Evolutionary conservation across 2,797 vertebrate species (phyloP).

Genomic region (Geotrypetes seraphini): DNA sequence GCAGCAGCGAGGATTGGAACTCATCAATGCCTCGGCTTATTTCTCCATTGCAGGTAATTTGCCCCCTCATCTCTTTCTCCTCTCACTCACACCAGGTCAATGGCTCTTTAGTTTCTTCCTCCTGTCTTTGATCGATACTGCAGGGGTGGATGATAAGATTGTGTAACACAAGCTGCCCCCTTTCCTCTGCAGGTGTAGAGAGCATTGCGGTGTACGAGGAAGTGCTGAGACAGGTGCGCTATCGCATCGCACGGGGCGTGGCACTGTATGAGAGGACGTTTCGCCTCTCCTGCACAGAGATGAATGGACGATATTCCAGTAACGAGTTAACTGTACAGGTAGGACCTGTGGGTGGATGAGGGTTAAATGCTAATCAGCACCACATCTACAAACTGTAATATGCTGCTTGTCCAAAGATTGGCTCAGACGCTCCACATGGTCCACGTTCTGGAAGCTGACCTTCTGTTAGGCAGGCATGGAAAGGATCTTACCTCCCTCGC

Average conservation of each 20-base stretch:
- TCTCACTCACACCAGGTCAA: background rate
- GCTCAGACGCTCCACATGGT: too few species aligned
- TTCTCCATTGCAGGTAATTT: slow-evolving; percentile 80
- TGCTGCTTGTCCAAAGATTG: too few species aligned
- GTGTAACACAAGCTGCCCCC: background rate
- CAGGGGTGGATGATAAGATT: too few species aligned
- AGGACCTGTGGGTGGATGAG: too few species aligned
- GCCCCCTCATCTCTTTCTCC: background rate
- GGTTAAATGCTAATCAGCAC: too few species aligned
- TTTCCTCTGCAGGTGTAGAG: slow-evolving; percentile 69
- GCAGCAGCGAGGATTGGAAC: slow-evolving; percentile 83
- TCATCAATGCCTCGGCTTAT: slow-evolving; percentile 90
- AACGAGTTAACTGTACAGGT: slow-evolving; percentile 94
- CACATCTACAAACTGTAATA: too few species aligned
- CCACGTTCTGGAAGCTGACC: too few species aligned
- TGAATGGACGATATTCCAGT: slow-evolving; percentile 96
- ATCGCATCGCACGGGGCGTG: slow-evolving; percentile 73
- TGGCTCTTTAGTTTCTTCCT: background rate
- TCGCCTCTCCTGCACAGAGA: slow-evolving; percentile 91
- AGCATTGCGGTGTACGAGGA: slow-evolving; percentile 93
- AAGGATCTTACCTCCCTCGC: background rate
- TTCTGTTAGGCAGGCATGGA: too few species aligned
- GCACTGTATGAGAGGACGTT: slow-evolving; percentile 88
- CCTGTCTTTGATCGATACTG: too few species aligned
- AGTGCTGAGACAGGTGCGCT: slow-evolving; percentile 81